Conservation (phyloP, 2,113 vertebrate species). For the Aplodontia rufa region DNA sequence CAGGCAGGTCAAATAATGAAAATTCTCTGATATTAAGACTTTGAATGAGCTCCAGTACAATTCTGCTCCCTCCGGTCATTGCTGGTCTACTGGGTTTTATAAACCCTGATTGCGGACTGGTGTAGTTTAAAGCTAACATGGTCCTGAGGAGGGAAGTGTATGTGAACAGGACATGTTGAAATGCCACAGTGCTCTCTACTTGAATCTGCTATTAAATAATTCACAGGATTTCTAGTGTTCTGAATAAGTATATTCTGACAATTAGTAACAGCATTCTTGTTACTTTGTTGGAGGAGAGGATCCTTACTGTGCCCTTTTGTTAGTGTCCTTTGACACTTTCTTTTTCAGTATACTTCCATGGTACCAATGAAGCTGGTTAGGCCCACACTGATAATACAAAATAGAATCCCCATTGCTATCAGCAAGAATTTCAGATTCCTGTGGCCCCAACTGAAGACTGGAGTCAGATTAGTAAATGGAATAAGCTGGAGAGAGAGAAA, state of each 20-base stretch:
- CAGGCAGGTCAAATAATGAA: neutral
- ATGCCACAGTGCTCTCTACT: neutral
- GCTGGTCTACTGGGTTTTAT: neutral
- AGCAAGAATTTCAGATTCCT: neutral
- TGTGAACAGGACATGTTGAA: neutral
- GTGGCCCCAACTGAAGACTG: neutral
- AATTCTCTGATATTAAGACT: neutral
- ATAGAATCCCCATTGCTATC: neutral
- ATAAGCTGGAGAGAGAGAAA: neutral
- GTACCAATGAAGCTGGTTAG: neutral
- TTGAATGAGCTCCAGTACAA: neutral
- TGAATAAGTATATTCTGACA: neutral
- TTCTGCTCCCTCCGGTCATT: neutral
- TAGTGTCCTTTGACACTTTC: neutral
- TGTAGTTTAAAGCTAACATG: neutral
- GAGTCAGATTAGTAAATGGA: neutral
- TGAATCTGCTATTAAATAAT: neutral
- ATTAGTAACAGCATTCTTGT: neutral
- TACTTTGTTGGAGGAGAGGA: neutral
- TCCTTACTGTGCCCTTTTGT: neutral
- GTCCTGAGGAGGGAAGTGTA: rapidly evolving
- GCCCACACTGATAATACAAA: neutral
- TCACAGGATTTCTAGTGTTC: neutral
- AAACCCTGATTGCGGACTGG: neutral
- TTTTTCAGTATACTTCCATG: neutral